Evolutionary conservation across 2,113 vertebrate species (phyloP), one percentile per base, ranked within the genome.

Genomic region (Anas platyrhynchos): DNA sequence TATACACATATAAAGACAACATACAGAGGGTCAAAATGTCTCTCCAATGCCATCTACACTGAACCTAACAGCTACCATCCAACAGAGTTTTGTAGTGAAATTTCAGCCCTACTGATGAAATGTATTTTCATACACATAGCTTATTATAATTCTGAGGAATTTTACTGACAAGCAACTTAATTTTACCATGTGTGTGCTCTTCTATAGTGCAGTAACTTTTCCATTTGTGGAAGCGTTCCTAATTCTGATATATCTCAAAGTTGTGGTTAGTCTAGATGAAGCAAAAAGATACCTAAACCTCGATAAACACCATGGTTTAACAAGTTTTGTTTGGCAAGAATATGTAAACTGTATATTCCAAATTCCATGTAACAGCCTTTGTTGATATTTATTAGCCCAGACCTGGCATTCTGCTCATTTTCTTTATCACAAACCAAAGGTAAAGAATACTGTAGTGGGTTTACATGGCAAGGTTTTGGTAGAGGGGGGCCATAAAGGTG

Each of bases 1-100:
- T 31, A 26, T 2, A 16, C 14, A n/a, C 9, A 17, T 22, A 79
- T 2, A 1, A 5, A 34, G 7, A 3, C 2, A 34, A 32, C 14
- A 5, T 36, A 20, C 7, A 8, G 23, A 56, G 17, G 6, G 9
- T 2, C 59, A 56, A 75, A 75, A 61, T 20, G 3, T 50, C 23
- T 16, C 52, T 48, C 20, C n/a, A 44, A 41, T 38, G 10, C 17
- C 14, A 26, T 0, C 11, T 88, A 7, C 7, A 9, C 5, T 44
- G 10, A 3, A 68, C 3, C 2, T 63, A 34, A 34, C 6, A 38
- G n/a, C 13, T 29, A 29, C 1, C 18, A 36, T 1, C 27, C 14
- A 85, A 16, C 1, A 82, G 20, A 74, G 54, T 1, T 18, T 67
- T 55, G n/a, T 48, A 36, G 17, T 38, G 20, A 67, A 54, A 82